These are phyloP conservation scores for Oceanodroma leucorhoa DNA, from an alignment of 2,797 vertebrate species.

Conservation along the genomic window DNA sequence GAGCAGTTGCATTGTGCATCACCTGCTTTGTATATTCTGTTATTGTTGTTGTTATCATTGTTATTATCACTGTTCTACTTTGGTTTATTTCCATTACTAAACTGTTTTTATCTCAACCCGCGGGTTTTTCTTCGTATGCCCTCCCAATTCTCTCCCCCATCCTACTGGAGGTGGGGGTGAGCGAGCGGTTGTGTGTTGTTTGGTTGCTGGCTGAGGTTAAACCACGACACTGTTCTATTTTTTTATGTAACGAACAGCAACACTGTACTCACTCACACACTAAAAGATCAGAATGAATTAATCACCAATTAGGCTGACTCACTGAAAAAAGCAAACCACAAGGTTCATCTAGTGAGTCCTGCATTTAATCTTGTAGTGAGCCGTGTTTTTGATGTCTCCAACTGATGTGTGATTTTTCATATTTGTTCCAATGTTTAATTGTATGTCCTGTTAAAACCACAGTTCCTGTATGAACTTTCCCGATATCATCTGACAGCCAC, in stretches of 20 bases:
- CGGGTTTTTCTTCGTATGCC: too few relatives aligned
- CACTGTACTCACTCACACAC: not conserved
- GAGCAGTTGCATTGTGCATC: too few relatives aligned
- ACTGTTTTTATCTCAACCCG: too few relatives aligned
- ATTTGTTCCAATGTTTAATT: not conserved
- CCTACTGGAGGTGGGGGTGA: too few relatives aligned
- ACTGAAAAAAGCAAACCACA: not conserved
- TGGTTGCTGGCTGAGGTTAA: too few relatives aligned
- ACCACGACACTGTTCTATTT: not conserved
- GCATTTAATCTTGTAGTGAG: not conserved
- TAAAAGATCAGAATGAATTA: not conserved
- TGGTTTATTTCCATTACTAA: too few relatives aligned
- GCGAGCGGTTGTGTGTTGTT: too few relatives aligned
- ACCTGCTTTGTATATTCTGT: too few relatives aligned
- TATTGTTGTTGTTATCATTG: too few relatives aligned
- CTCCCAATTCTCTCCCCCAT: too few relatives aligned
- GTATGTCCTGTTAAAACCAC: not conserved
- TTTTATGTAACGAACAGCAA: not conserved
- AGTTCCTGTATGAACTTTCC: not conserved
- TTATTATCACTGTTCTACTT: too few relatives aligned
- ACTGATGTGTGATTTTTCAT: not conserved
- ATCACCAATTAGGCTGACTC: not conserved
- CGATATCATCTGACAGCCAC: not conserved
- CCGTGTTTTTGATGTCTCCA: not conserved
- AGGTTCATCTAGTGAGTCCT: not conserved